A percentile compares a stretch with the other conserved stretches of the same genome.
These are phyloP conservation scores for Melinaea marsaeus DNA, from an alignment of 2,888 invertebrate genomes.

Conservation along the genomic window DNA sequence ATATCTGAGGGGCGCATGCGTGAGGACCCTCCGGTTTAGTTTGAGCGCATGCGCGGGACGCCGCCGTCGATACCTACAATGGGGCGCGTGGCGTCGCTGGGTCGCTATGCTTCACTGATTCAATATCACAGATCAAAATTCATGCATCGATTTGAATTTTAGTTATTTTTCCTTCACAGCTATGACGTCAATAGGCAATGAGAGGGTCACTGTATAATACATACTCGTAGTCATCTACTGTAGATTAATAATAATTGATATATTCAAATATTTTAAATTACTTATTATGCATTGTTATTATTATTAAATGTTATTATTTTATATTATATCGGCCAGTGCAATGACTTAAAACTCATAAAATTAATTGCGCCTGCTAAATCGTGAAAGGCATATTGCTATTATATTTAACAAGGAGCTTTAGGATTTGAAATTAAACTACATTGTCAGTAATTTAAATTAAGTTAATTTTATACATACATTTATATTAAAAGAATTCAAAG, in stretches of 20 bases:
- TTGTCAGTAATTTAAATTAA: too few species aligned
- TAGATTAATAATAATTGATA: too few species aligned
- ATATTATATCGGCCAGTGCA: too few species aligned
- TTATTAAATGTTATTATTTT: too few species aligned
- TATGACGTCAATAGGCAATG: constrained; percentile 17
- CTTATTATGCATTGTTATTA: too few species aligned
- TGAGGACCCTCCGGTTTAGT: constrained; percentile 34
- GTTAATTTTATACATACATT: too few species aligned
- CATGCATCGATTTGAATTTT: constrained; percentile 23
- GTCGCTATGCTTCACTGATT: constrained; percentile 50
- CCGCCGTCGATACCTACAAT: constrained; percentile 34
- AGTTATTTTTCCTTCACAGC: constrained; percentile 15
- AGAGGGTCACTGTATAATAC: too few species aligned
- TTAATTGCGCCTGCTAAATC: constrained; percentile 11
- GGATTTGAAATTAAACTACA: too few species aligned
- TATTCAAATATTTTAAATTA: too few species aligned
- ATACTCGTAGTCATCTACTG: too few species aligned
- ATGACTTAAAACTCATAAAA: background rate
- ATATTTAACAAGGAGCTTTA: constrained; percentile 6
- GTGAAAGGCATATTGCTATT: constrained; percentile 10
- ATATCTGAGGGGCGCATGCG: constrained; percentile 53
- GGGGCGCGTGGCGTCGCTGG: constrained; percentile 55
- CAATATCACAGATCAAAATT: constrained; percentile 34
- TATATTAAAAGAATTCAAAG: too few species aligned
- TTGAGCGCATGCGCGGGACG: constrained; percentile 57